Conservation (phyloP, 1,140 invertebrate species). For the Drosophila neocordata region DNA sequence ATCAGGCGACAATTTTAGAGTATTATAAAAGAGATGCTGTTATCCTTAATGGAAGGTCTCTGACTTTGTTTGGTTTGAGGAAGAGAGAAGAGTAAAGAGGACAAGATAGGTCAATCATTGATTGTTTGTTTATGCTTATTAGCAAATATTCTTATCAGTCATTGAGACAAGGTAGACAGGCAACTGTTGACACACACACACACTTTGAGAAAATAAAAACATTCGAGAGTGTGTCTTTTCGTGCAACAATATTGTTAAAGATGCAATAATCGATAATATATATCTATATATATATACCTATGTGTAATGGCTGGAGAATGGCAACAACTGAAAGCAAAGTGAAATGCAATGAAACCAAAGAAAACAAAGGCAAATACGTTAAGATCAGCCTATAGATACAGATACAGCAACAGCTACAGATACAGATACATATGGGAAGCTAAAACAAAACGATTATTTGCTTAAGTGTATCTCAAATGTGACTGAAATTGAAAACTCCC, state of each 20-base stretch:
- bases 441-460: conserved; percentile 60
- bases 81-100: conserved; percentile 13
- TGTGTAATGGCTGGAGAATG: conserved; percentile 9
- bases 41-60: too few relatives aligned
- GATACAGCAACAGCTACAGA: conserved; percentile 55
- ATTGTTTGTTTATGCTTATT: conserved; percentile 67
- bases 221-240: not conserved
- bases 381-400: conserved; percentile 25
- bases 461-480: conserved; percentile 70
- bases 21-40: too few relatives aligned
- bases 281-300: not conserved
- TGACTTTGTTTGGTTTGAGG: too few relatives aligned
- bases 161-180: not conserved
- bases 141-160: conserved; percentile 76
- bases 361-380: conserved; percentile 39
- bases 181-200: conserved; percentile 9
- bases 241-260: conserved; percentile 37
- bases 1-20: too few relatives aligned
- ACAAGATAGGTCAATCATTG: conserved; percentile 26
- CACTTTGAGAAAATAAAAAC: too few relatives aligned
- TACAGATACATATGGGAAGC: conserved; percentile 51
- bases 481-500: conserved; percentile 70
- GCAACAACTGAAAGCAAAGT: conserved; percentile 41
- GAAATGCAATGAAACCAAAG: conserved; percentile 62
- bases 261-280: conserved; percentile 75